These are phyloP conservation scores for Strix occidentalis DNA, from an alignment of 2,797 vertebrate species.

Conservation along the genomic window DNA sequence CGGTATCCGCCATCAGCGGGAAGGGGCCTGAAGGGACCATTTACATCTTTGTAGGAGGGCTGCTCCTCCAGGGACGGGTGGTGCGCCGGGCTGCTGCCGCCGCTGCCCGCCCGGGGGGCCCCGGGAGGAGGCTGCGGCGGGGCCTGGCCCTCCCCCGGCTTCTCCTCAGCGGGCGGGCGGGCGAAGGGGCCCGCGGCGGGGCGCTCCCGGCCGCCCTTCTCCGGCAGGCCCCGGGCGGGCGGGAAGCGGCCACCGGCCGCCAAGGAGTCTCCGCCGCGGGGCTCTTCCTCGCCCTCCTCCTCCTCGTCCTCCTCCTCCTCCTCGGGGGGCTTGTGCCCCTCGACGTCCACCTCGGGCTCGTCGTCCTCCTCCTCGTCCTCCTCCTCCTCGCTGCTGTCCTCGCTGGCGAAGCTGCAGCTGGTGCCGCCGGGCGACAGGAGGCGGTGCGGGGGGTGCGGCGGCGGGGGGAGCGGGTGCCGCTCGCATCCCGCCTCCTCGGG, in stretches of 20 bases:
- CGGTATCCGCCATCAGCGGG: slow-evolving; percentile 86
- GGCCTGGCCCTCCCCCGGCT: slow-evolving; percentile 30
- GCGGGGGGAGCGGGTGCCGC: slow-evolving; percentile 42
- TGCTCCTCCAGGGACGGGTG: slow-evolving; percentile 84
- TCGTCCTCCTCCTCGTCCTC: slow-evolving; percentile 74
- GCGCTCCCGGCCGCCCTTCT: slow-evolving; percentile 73
- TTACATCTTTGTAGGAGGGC: slow-evolving; percentile 95
- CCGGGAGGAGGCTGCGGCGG: neutral
- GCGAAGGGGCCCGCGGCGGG: slow-evolving; percentile 6
- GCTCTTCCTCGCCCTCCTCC: slow-evolving; percentile 71
- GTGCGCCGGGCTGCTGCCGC: slow-evolving; percentile 74
- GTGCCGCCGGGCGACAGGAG: slow-evolving; percentile 77
- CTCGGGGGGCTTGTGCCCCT: slow-evolving; percentile 80
- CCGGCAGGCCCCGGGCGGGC: slow-evolving; percentile 60
- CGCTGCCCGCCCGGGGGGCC: slow-evolving; percentile 6
- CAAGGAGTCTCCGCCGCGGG: slow-evolving; percentile 53
- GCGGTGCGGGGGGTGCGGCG: slow-evolving; percentile 46
- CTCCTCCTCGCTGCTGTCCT: slow-evolving; percentile 62
- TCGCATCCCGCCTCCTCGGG: slow-evolving; percentile 55
- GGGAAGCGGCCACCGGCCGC: slow-evolving; percentile 26
- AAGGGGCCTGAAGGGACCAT: slow-evolving; percentile 83
- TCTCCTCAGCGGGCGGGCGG: slow-evolving; percentile 58
- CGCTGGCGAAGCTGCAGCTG: slow-evolving; percentile 79
- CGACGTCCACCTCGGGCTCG: slow-evolving; percentile 82
- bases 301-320: slow-evolving; percentile 83